phyloP scores from a whole-genome alignment of 2,113 vertebrate genomes.

The Ptyas mucosa region DNA sequence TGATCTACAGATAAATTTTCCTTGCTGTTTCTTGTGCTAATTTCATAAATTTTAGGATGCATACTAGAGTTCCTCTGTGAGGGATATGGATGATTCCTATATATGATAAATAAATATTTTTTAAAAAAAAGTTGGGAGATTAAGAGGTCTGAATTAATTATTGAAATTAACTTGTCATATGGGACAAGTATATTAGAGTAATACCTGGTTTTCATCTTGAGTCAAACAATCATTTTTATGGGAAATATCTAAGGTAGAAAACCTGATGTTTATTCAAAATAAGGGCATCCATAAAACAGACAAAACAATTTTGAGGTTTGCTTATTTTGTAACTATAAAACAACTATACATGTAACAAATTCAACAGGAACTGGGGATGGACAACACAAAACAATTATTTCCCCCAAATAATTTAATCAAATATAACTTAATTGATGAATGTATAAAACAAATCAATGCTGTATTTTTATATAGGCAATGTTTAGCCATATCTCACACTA shows the following conservation, averaged over 20 bases:
- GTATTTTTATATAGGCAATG: background rate
- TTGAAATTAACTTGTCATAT: background rate
- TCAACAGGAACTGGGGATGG: background rate
- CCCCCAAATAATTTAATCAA: background rate
- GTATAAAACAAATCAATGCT: background rate
- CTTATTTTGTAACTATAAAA: background rate
- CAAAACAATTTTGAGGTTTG: background rate
- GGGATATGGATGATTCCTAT: background rate
- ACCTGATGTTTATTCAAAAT: background rate
- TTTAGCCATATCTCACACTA: background rate
- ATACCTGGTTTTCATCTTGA: background rate
- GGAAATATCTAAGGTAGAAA: background rate
- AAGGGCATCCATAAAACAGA: background rate
- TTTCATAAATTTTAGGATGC: background rate
- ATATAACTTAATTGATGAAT: background rate
- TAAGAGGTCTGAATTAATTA: background rate
- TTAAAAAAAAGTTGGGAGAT: background rate
- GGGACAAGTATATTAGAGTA: background rate
- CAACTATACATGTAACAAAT: background rate
- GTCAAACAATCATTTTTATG: background rate
- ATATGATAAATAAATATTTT: background rate
- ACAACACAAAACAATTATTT: background rate
- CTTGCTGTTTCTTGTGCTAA: background rate
- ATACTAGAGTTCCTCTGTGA: background rate
- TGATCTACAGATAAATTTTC: background rate